Evolutionary conservation across 2,797 vertebrate genomes (phyloP).

Genomic region (Xiphophorus birchmanni): DNA sequence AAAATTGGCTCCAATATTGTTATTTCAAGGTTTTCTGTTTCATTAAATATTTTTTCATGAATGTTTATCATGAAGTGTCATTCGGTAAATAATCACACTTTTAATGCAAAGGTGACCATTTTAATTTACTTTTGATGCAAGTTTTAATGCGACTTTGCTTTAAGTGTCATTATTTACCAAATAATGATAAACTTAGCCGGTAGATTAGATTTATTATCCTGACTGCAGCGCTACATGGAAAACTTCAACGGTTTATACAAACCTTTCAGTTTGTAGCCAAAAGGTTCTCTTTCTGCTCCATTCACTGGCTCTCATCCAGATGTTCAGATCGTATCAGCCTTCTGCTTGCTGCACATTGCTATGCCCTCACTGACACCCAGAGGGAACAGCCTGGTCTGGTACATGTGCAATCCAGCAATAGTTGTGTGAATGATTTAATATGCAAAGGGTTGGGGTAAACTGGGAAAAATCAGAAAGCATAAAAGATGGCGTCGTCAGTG

Average conservation of each 20-base stretch:
- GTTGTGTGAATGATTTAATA: neutral
- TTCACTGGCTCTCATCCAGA: neutral
- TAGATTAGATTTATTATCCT: neutral
- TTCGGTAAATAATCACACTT: no score
- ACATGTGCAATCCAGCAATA: neutral
- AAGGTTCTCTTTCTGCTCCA: neutral
- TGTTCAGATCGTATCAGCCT: neutral
- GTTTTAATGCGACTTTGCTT: no score
- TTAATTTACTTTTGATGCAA: no score
- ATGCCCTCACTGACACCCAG: neutral
- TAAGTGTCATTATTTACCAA: no score
- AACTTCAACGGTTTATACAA: neutral
- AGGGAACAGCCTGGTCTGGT: neutral
- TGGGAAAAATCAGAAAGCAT: neutral
- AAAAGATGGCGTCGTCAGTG: neutral
- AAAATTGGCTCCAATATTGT: neutral
- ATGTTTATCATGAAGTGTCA: no score
- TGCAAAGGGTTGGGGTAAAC: neutral
- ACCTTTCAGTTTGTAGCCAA: neutral
- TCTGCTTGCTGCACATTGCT: neutral
- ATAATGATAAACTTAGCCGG: neutral
- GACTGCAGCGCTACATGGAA: neutral
- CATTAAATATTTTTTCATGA: neutral
- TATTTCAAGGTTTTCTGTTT: neutral
- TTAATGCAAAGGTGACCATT: no score